Base-by-base conservation (phyloP, 2,113 vertebrate genomes). In the Ageneiosus marmoratus region DNA sequence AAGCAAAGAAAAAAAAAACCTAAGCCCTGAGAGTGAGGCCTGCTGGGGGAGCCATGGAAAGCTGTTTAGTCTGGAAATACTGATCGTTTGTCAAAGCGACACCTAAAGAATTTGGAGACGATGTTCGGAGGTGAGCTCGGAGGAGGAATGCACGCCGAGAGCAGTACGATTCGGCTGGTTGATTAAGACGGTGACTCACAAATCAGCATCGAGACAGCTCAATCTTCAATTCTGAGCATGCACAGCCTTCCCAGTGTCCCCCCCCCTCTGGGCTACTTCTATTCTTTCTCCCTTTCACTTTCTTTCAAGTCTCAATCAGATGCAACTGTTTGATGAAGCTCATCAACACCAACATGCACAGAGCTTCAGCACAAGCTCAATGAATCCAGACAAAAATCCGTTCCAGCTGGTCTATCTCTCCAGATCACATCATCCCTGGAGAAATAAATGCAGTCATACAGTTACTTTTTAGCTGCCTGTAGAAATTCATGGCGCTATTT, bases 161-260 rank as follows among this genome's bases (percentile, higher is more conserved):
- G 18, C 83, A 80, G 84, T 85, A 80, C 46, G 37, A 86, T 83
- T 76, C 79, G 74, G 83, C 56, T 76, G 78, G 80, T 82, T 88
- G 85, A 88, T 89, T 88, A 88, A 88, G 88, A 89, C 77, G 34
- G 34, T 63, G 79, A 85, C 76, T 77, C 81, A 85, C 83, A 88
- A 85, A 85, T 87, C 86, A 88, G 81, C 85, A 81, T 75, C 69
- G 74, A 84, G 86, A 88, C 88, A 78, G 84, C 87, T 87, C 88
- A 88, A 84, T 87, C 63, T 82, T 72, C 24, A 41, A 81, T 79
- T 80, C 72, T 69, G 82, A 74, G 29, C 76, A 60, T 84, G 78
- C 81, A 56, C 63, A 53, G 51, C 82, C 73, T 62, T 51, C 51
- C 4, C 72, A 32, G 77, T 82, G 79, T 76, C 60, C 86, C 63